A percentile compares a stretch with the other conserved stretches of the same genome.
These are phyloP conservation scores for Clupea harengus DNA, from an alignment of 2,113 vertebrate genomes.

Conservation along the genomic window DNA sequence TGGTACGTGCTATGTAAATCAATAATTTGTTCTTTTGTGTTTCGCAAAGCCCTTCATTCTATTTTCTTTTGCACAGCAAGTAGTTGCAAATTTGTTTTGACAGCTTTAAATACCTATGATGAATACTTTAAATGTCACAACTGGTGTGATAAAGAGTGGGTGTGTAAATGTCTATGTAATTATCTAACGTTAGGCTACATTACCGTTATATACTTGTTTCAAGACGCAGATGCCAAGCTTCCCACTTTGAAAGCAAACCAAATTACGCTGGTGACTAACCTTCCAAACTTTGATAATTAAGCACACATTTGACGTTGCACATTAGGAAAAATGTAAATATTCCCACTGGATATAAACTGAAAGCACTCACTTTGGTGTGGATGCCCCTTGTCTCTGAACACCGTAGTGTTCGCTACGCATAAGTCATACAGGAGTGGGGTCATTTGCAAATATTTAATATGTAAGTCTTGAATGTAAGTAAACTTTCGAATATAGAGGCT, in stretches of 20 bases:
- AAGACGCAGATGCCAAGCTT: neutral
- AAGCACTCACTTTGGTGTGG: neutral
- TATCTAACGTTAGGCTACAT: neutral
- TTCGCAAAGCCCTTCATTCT: constrained; percentile 43
- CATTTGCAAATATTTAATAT: neutral
- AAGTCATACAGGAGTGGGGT: neutral
- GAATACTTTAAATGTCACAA: neutral
- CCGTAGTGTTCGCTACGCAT: neutral
- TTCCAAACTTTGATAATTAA: neutral
- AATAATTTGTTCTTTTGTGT: constrained; percentile 69
- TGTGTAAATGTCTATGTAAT: constrained; percentile 3
- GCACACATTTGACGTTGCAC: neutral
- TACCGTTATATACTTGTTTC: neutral
- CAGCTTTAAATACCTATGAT: constrained; percentile 11
- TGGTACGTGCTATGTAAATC: constrained; percentile 80
- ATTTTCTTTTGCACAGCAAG: constrained; percentile 6
- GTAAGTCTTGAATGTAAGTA: neutral
- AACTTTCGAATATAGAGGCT: neutral
- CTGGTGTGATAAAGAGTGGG: neutral
- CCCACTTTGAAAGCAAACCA: neutral
- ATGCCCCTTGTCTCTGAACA: neutral
- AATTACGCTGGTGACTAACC: neutral
- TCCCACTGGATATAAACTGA: neutral
- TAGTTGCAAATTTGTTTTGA: constrained; percentile 5
- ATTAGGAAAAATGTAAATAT: neutral